Percentiles rank a stretch among this genome's conserved stretches.
phyloP scores from a whole-genome alignment of 2,797 vertebrate species.

The Anguilla megastoma region DNA sequence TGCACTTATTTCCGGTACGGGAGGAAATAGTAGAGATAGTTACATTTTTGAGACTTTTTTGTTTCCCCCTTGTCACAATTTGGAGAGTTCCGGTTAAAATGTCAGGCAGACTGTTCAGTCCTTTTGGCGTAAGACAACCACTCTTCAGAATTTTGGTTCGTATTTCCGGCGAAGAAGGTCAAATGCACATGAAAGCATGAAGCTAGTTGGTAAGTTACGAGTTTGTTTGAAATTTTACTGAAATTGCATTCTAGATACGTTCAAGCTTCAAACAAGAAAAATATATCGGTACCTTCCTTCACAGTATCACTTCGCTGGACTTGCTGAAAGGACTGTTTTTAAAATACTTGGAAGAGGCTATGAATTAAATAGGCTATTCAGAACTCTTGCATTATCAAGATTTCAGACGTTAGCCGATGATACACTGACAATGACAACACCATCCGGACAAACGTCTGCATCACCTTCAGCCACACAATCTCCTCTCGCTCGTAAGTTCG shows the following conservation, averaged over 20 bases:
- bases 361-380: not conserved
- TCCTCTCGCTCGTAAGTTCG: constrained; percentile 24
- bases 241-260: not conserved
- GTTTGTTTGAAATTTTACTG: not conserved
- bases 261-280: not conserved
- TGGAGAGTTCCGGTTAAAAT: not conserved
- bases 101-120: not conserved
- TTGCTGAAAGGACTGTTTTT: not conserved
- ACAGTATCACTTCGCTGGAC: not conserved
- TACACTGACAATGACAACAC: constrained; percentile 23
- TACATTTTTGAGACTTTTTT: not conserved
- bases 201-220: not conserved
- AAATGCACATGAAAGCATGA: not conserved
- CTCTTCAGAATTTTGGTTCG: not conserved
- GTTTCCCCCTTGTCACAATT: not conserved
- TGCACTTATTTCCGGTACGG: not conserved
- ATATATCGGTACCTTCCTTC: not conserved
- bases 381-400: not conserved
- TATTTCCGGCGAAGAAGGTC: constrained; percentile 1
- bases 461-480: not conserved
- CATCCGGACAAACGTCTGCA: constrained; percentile 3
- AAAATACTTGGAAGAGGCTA: not conserved
- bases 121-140: no score
- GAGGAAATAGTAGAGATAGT: not conserved
- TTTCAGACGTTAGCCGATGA: not conserved